Base-by-base conservation (phyloP, 2,888 invertebrate genomes). In the Zaprionus obscuricornis region DNA sequence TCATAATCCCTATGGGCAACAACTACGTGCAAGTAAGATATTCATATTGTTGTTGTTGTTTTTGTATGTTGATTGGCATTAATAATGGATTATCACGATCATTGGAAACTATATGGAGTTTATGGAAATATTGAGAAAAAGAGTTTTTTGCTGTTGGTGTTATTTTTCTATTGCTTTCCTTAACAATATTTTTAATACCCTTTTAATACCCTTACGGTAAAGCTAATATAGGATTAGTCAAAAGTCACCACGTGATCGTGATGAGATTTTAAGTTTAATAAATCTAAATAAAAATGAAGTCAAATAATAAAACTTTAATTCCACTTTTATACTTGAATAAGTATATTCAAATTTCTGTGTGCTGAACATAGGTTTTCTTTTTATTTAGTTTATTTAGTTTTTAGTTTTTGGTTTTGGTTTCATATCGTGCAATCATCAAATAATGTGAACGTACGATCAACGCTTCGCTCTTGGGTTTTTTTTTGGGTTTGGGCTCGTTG, bases 61-160 rank as follows among this genome's bases (percentile, higher is more conserved):
- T 43, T 33, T 57, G 34, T 37, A 89, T 90, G 88, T 88, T 90
- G 90, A 90, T 90, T 89, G 90, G 90, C 89, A 90, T 90, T 89
- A 90, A 90, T 90, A 90, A 90, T 90, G 89, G 90, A 90, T 90
- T 90, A 90, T 90, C 89, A 90, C 89, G 89, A 90, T 74, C 77
- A 67, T 64, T 46, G 68, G 47, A 51, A 51, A 33, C 47, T 51
- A 46, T n/a, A n/a, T 54, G 63, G 66, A 59, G 65, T 64, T 62
- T 86, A 88, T 87, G 88, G 88, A 88, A 88, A 87, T 88, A 87
- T 88, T 79, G 85, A 66, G 74, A 69, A 46, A 63, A 45, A 72
- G 56, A 58, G 72, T 42, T 56, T 39, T 39, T 49, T 52, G 3
- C 18, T 37, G 37, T 5, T 8, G 8, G n/a, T 37, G 18, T 10